Percentiles rank a stretch among this genome's conserved stretches.
phyloP scores from a whole-genome alignment of 2,113 vertebrate genomes.

The Canis aureus region DNA sequence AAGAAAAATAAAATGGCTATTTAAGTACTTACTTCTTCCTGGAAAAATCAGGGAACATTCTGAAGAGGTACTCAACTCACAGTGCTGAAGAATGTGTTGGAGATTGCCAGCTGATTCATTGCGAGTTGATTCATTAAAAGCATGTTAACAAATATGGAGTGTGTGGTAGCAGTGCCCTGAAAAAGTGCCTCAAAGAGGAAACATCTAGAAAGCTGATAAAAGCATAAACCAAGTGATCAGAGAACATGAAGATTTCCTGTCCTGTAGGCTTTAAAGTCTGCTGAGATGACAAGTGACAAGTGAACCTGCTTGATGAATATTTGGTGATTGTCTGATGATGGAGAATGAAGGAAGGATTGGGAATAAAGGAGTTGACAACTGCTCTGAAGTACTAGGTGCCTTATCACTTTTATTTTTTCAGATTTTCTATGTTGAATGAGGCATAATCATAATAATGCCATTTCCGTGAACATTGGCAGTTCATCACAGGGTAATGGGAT shows the following conservation, averaged over 20 bases:
- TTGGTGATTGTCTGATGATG: not conserved
- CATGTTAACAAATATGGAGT: not conserved
- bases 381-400: not conserved
- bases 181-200: not conserved
- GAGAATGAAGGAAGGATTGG: not conserved
- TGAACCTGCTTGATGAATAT: not conserved
- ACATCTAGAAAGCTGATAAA: not conserved
- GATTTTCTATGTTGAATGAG: not conserved
- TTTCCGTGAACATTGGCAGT: not conserved
- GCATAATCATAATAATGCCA: not conserved
- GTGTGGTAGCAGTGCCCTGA: not conserved
- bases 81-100: not conserved
- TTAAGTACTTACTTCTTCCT: not conserved
- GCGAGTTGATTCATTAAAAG: not conserved
- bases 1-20: not conserved
- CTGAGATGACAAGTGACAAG: not conserved
- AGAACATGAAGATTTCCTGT: not conserved
- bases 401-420: not conserved
- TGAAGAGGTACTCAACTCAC: slow-evolving; percentile 10
- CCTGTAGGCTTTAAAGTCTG: not conserved
- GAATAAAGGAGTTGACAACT: not conserved
- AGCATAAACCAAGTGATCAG: not conserved
- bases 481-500: not conserved
- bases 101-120: not conserved
- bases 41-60: not conserved